Evolutionary conservation across 2,797 vertebrate species (phyloP).

Genomic region (Molossus alvarezi): DNA sequence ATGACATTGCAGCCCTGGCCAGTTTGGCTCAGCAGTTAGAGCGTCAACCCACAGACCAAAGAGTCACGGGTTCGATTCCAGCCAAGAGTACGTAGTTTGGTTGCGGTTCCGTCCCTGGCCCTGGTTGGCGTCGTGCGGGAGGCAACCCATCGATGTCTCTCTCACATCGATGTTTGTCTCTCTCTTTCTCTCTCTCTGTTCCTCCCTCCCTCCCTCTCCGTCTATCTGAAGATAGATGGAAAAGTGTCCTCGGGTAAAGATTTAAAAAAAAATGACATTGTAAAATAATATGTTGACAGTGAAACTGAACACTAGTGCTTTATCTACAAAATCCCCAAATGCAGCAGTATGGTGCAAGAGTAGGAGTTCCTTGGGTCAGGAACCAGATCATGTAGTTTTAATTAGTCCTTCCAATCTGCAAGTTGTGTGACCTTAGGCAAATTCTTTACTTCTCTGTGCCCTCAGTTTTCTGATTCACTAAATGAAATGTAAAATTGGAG

Average conservation of each 20-base stretch:
- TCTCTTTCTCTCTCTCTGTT: too few species aligned
- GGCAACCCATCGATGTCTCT: too few species aligned
- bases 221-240: too few species aligned
- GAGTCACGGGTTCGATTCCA: too few species aligned
- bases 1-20: neutral
- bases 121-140: too few species aligned
- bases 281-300: constrained; percentile 20
- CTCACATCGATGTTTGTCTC: too few species aligned
- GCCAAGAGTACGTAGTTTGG: too few species aligned
- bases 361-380: neutral
- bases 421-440: neutral
- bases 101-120: too few species aligned
- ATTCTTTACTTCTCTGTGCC: neutral
- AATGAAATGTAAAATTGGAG: constrained; percentile 55
- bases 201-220: too few species aligned
- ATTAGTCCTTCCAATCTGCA: neutral
- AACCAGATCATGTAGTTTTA: constrained; percentile 1
- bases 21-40: too few species aligned
- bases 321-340: neutral
- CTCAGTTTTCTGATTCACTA: constrained; percentile 47
- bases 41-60: too few species aligned
- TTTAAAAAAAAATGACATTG: neutral
- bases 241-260: too few species aligned
- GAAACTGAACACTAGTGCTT: constrained; percentile 23
- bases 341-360: neutral